Conservation (phyloP, 2,797 vertebrate species). For the Vultur gryphus region DNA sequence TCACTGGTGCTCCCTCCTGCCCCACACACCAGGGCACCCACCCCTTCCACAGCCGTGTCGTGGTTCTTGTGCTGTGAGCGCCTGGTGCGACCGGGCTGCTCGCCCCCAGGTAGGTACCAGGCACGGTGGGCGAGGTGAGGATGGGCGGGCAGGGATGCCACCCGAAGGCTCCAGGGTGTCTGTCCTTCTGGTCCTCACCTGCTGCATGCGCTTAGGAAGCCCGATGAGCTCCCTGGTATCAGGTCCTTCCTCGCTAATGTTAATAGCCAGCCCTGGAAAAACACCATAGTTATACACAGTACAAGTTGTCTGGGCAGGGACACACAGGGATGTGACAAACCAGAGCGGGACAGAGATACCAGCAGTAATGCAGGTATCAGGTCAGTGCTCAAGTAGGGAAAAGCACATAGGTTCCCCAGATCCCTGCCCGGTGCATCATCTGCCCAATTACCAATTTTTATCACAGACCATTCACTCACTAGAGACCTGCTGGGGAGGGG, state of each 20-base stretch:
- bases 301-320: not conserved
- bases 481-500: not conserved
- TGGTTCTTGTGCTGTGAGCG: not conserved
- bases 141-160: too few species aligned
- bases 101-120: fast-evolving
- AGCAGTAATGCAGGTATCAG: not conserved
- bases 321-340: not conserved
- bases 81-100: not conserved
- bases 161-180: not conserved
- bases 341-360: not conserved
- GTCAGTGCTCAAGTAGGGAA: not conserved
- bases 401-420: not conserved
- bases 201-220: fast-evolving
- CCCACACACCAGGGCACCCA: too few species aligned
- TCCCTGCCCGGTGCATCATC: fast-evolving
- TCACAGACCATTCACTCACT: not conserved
- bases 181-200: not conserved
- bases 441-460: not conserved
- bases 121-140: fast-evolving
- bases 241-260: not conserved
- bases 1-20: not conserved
- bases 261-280: not conserved
- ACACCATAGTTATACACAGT: not conserved
- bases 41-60: not conserved
- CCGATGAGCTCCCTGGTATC: not conserved